Conservation (phyloP, 2,113 vertebrate genomes). For the Zosterops lateralis region DNA sequence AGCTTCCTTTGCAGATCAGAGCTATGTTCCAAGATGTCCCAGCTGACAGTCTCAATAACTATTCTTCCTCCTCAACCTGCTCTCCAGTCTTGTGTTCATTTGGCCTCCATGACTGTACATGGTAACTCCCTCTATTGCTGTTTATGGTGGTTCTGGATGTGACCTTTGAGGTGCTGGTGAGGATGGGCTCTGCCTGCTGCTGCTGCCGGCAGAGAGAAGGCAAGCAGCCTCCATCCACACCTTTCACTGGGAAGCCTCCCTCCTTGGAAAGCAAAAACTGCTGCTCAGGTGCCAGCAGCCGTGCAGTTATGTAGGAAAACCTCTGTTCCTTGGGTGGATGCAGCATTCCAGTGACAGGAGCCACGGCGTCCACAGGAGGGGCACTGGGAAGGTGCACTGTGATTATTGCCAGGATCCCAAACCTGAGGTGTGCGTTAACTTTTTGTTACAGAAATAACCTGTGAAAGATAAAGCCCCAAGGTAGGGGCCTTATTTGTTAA, state of each 20-base stretch:
- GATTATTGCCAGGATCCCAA: neutral
- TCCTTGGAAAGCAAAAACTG: neutral
- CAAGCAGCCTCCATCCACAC: neutral
- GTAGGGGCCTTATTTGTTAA: neutral
- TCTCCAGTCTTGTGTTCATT: neutral
- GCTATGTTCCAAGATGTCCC: neutral
- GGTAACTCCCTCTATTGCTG: neutral
- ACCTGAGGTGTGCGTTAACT: neutral
- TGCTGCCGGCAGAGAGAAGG: neutral
- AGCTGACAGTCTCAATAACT: neutral
- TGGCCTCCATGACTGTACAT: neutral
- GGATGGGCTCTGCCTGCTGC: neutral
- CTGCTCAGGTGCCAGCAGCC: neutral
- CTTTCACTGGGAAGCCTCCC: neutral
- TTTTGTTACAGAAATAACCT: neutral
- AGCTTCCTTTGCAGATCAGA: neutral
- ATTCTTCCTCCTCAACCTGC: neutral
- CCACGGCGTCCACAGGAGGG: neutral
- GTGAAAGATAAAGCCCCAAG: neutral
- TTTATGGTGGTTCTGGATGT: neutral
- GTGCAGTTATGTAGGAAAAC: rapidly evolving
- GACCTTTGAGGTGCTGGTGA: rapidly evolving
- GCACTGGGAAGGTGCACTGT: rapidly evolving
- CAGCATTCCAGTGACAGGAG: neutral
- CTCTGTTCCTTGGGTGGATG: neutral